Conservation (phyloP, 2,113 vertebrate species). For the Laticauda laticaudata region DNA sequence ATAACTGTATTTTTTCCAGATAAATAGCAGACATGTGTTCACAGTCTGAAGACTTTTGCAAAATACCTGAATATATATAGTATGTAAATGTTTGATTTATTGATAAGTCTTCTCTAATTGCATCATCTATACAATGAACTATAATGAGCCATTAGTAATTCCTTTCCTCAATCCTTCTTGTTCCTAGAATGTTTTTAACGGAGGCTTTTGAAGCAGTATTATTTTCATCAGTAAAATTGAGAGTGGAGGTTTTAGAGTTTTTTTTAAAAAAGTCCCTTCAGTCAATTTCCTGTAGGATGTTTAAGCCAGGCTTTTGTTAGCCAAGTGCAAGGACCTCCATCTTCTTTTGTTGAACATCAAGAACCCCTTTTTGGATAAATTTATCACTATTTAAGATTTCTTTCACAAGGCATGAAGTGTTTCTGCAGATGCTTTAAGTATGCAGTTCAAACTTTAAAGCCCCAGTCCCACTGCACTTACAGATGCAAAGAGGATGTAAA, state of each 20-base stretch:
- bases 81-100: slow-evolving; percentile 11
- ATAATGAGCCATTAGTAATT: slow-evolving; percentile 21
- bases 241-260: slow-evolving; percentile 63
- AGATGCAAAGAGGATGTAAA: too few species aligned
- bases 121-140: not conserved
- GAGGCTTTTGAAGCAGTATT: slow-evolving; percentile 48
- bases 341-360: not conserved
- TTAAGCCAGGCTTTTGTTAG: slow-evolving; percentile 50
- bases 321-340: not conserved
- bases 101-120: not conserved
- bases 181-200: slow-evolving; percentile 61
- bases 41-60: slow-evolving; percentile 1
- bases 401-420: slow-evolving; percentile 1
- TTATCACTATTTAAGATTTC: not conserved
- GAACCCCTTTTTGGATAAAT: not conserved
- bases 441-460: not conserved
- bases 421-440: slow-evolving; percentile 9
- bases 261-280: slow-evolving; percentile 65
- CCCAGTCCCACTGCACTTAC: too few species aligned
- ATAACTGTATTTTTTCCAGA: not conserved
- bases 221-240: slow-evolving; percentile 60
- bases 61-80: not conserved
- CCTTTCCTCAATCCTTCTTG: slow-evolving; percentile 50
- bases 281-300: slow-evolving; percentile 64
- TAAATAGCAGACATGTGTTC: not conserved